Evolutionary conservation across 2,888 invertebrate species (phyloP).

Genomic region (Augochlorella aurata): DNA sequence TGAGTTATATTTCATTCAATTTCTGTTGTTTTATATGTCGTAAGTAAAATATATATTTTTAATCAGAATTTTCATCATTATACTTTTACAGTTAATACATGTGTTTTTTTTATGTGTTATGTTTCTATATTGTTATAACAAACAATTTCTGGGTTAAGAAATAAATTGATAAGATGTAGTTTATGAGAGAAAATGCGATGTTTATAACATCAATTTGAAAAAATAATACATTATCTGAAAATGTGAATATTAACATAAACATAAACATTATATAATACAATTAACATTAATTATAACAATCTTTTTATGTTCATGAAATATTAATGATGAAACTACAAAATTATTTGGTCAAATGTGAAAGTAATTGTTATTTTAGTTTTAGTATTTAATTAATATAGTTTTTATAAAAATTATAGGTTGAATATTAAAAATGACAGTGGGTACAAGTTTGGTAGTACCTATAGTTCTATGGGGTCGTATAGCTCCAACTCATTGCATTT

Average conservation of each 20-base stretch:
- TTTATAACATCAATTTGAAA: not conserved
- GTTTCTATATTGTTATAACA: conserved; percentile 30
- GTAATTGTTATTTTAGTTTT: not conserved
- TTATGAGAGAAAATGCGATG: not conserved
- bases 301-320: not conserved
- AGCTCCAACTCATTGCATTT: conserved; percentile 98
- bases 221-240: conserved; percentile 3
- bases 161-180: not conserved
- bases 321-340: not conserved
- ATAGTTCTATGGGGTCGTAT: conserved; percentile 98
- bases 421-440: conserved; percentile 85
- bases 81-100: conserved; percentile 24
- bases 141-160: conserved; percentile 1
- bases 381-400: conserved; percentile 3
- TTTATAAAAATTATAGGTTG: conserved; percentile 55
- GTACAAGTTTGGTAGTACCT: conserved; percentile 96
- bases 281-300: conserved; percentile 15
- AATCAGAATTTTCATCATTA: conserved; percentile 4
- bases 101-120: conserved; percentile 31
- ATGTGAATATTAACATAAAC: not conserved
- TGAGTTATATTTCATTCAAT: conserved; percentile 19
- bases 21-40: conserved; percentile 3
- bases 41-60: not conserved
- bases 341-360: not conserved
- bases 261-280: conserved; percentile 14